phyloP scores from a whole-genome alignment of 2,888 invertebrate species.

The Nomada goodeniana region DNA sequence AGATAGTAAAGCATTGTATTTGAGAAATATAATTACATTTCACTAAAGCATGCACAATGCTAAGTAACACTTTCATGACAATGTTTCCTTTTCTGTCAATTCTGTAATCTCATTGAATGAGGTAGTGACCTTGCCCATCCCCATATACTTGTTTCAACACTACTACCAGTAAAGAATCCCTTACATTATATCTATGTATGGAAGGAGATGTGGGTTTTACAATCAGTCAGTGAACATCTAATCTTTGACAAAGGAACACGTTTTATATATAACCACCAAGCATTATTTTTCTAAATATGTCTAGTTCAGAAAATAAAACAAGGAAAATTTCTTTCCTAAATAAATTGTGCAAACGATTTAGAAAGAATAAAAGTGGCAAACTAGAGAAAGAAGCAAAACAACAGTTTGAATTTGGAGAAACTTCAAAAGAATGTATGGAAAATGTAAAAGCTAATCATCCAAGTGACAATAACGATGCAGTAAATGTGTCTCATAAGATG shows the following conservation, averaged over 20 bases:
- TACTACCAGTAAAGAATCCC: constrained; percentile 30
- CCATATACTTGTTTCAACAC: constrained; percentile 49
- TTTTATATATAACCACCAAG: not conserved
- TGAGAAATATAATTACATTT: not conserved
- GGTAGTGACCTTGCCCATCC: constrained; percentile 63
- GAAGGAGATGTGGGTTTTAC: constrained; percentile 29
- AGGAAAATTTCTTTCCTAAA: constrained; percentile 65
- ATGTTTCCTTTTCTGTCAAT: constrained; percentile 37
- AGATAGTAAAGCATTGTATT: too few relatives aligned
- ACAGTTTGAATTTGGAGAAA: constrained; percentile 5
- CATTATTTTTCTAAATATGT: constrained; percentile 47
- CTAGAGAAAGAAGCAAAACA: constrained; percentile 4
- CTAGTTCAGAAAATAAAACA: constrained; percentile 42
- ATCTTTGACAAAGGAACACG: constrained; percentile 32
- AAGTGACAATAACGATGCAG: not conserved
- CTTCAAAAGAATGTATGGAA: constrained; percentile 6
- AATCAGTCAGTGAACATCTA: constrained; percentile 42
- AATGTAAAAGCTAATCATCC: constrained; percentile 9
- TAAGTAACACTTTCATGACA: constrained; percentile 4
- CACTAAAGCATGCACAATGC: not conserved
- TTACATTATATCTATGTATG: constrained; percentile 12
- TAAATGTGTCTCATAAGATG: not conserved
- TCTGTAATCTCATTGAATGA: constrained; percentile 49
- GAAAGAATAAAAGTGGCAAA: constrained; percentile 41
- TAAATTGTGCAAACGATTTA: constrained; percentile 60